Evolutionary conservation across 1,140 invertebrate genomes (phyloP).

Genomic region (Caerostris extrusa): DNA sequence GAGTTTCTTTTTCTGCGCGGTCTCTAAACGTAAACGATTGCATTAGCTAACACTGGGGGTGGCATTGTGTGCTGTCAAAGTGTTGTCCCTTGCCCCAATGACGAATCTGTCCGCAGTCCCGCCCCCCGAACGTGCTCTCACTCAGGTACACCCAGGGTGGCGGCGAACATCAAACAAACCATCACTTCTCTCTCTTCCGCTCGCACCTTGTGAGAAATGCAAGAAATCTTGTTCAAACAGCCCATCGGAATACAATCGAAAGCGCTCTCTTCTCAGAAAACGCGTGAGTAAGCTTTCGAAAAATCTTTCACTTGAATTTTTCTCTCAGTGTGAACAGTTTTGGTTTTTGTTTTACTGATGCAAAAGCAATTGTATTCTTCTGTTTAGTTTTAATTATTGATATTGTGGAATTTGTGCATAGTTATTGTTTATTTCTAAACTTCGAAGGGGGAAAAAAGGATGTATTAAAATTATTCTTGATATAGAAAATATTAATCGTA

Average conservation of each 20-base stretch:
- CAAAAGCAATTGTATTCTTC: too few species aligned
- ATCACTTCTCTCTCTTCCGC: not conserved
- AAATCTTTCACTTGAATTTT: not conserved
- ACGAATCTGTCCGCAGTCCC: slow-evolving; percentile 7
- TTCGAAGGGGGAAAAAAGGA: too few species aligned
- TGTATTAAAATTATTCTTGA: too few species aligned
- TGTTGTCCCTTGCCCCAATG: slow-evolving; percentile 16
- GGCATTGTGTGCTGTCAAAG: not conserved
- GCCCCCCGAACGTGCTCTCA: slow-evolving; percentile 43
- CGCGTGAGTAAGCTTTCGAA: not conserved
- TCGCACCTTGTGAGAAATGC: slow-evolving; percentile 5
- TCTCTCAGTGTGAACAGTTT: not conserved
- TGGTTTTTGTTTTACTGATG: not conserved
- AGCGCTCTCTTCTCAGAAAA: not conserved
- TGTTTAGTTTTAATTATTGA: too few species aligned
- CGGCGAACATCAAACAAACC: slow-evolving; percentile 54
- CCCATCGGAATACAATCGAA: slow-evolving; percentile 32
- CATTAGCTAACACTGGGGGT: not conserved
- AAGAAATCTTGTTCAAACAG: slow-evolving; percentile 4
- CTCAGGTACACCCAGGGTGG: slow-evolving; percentile 32
- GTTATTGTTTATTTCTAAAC: too few species aligned
- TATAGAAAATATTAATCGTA: too few species aligned
- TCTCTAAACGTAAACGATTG: slow-evolving; percentile 2
- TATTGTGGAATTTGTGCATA: too few species aligned
- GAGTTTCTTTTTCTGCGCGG: too few species aligned